These are phyloP conservation scores for Paramisgurnus dabryanus DNA, from an alignment of 2,113 vertebrate species.

Conservation along the genomic window DNA sequence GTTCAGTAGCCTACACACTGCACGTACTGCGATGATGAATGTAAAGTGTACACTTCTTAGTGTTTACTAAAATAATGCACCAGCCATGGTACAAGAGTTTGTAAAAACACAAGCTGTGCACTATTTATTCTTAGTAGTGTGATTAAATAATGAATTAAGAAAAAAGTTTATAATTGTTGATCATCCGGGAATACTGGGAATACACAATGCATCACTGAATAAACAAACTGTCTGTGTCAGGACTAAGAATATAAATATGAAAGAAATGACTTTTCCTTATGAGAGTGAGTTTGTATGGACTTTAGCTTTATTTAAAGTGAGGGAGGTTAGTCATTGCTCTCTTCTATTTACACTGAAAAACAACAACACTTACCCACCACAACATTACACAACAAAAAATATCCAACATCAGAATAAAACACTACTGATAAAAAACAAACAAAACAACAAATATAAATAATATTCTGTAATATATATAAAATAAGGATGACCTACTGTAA, in stretches of 20 bases:
- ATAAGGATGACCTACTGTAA: slow-evolving; percentile 51
- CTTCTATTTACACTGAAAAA: slow-evolving; percentile 57
- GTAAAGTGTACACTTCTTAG: too few relatives aligned
- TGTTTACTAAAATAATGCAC: too few relatives aligned
- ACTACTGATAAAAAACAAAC: slow-evolving; percentile 52
- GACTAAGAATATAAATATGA: background rate
- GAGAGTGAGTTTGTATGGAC: slow-evolving; percentile 45
- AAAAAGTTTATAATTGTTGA: too few relatives aligned
- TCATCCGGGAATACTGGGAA: too few relatives aligned
- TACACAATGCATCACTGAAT: too few relatives aligned
- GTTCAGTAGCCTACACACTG: too few relatives aligned
- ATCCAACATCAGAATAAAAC: slow-evolving; percentile 45
- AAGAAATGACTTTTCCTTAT: background rate
- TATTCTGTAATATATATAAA: slow-evolving; percentile 55
- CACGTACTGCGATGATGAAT: too few relatives aligned
- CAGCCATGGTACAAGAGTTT: too few relatives aligned
- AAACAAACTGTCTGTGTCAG: too few relatives aligned
- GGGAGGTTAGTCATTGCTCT: slow-evolving; percentile 62
- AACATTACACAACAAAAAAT: slow-evolving; percentile 42
- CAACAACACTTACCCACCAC: slow-evolving; percentile 39
- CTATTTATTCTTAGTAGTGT: too few relatives aligned
- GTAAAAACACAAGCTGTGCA: too few relatives aligned
- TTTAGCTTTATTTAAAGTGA: slow-evolving; percentile 74
- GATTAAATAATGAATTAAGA: too few relatives aligned
- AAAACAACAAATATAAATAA: slow-evolving; percentile 70